These are phyloP conservation scores for Ophiothrix spiculata DNA, from an alignment of 35 echinoderm and acorn worm genomes.

Conservation along the genomic window DNA sequence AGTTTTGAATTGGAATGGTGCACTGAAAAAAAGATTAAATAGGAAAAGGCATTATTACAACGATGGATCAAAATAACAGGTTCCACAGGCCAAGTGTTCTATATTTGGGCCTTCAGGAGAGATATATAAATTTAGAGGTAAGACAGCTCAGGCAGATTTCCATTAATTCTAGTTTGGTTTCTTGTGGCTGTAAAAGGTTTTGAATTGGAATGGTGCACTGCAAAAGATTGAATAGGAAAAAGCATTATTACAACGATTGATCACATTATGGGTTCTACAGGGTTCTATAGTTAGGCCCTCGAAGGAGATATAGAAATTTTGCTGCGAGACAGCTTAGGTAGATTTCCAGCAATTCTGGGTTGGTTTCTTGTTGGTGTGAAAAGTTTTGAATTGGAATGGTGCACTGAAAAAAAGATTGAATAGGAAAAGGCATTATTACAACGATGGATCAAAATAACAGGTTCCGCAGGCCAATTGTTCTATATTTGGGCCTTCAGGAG, in stretches of 20 bases:
- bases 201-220: constrained; percentile 59
- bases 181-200: constrained; percentile 37
- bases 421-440: no score
- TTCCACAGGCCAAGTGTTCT: no score
- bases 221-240: background rate
- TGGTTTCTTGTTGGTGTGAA: constrained; percentile 35
- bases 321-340: constrained; percentile 35
- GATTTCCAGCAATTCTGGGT: constrained; percentile 43
- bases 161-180: constrained; percentile 45
- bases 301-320: no score
- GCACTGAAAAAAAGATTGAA: constrained; percentile 51
- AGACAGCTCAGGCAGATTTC: constrained; percentile 43
- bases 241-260: no score
- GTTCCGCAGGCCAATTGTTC: no score
- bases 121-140: constrained; percentile 13
- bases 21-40: constrained; percentile 54
- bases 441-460: no score
- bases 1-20: constrained; percentile 48
- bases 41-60: no score
- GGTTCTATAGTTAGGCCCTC: no score
- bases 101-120: constrained; percentile 58
- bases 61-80: no score
- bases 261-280: no score
- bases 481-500: constrained; percentile 61
- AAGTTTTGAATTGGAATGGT: constrained; percentile 51